Evolutionary conservation across 2,113 vertebrate genomes (phyloP).

Genomic region (Elanus axillaris): DNA sequence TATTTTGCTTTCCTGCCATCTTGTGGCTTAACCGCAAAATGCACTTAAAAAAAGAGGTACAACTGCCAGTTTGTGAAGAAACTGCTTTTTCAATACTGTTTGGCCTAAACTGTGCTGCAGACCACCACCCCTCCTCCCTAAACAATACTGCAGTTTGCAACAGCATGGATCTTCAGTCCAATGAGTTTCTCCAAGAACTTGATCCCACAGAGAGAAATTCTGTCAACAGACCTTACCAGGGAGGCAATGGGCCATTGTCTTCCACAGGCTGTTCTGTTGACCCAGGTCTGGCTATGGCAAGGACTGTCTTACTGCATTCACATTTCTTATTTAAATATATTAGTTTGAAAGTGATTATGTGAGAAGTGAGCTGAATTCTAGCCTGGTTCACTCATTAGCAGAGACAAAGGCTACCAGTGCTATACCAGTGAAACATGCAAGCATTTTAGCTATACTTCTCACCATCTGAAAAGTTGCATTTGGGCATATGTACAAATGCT

Average conservation of each 20-base stretch:
- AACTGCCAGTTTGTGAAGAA: neutral
- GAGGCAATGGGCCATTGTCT: neutral
- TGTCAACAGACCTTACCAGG: neutral
- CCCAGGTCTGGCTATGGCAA: neutral
- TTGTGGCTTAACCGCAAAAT: constrained; percentile 14
- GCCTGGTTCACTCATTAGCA: neutral
- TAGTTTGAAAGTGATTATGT: neutral
- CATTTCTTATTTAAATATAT: neutral
- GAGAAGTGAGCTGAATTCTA: neutral
- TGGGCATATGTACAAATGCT: neutral
- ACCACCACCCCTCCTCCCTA: neutral
- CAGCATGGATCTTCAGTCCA: neutral
- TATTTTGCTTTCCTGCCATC: constrained; percentile 53
- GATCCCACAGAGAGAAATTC: neutral
- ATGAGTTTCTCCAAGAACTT: neutral
- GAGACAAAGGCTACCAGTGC: neutral
- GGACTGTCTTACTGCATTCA: neutral
- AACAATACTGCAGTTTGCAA: neutral
- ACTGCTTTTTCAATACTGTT: neutral
- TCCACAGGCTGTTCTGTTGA: neutral
- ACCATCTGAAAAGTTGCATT: neutral
- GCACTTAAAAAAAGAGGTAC: neutral
- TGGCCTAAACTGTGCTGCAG: neutral
- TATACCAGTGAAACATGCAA: neutral
- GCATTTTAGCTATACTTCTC: neutral